A percentile compares a stretch with the other conserved stretches of the same genome.
Evolutionary conservation across 2,797 vertebrate species (phyloP).

Genomic region (Protosalanx chinensis): DNA sequence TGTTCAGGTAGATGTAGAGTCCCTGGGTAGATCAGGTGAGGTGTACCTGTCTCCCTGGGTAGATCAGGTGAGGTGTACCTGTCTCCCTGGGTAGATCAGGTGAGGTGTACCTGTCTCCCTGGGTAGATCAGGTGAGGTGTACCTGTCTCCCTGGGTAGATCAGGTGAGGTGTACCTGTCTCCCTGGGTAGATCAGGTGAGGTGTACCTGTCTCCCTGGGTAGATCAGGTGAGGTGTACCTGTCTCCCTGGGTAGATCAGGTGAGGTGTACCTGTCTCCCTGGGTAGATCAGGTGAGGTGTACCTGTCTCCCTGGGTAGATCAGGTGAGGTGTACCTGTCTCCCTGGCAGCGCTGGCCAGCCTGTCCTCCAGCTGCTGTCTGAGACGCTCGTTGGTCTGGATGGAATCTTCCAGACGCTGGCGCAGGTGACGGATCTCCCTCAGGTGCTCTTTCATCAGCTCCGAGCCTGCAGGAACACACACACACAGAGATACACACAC

Average conservation of each 20-base stretch:
- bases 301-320: conserved; percentile 63
- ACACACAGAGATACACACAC: not conserved
- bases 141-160: no score
- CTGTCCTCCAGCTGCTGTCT: conserved; percentile 81
- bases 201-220: not conserved
- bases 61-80: no score
- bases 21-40: not conserved
- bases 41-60: conserved; percentile 68
- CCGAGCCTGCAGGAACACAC: conserved; percentile 65
- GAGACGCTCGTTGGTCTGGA: conserved; percentile 86
- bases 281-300: conserved; percentile 4
- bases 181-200: no score
- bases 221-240: conserved; percentile 55
- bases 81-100: not conserved
- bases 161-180: no score
- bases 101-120: conserved; percentile 65
- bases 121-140: not conserved
- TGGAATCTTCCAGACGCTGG: conserved; percentile 87
- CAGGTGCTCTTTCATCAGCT: conserved; percentile 86
- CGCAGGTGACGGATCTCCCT: conserved; percentile 83
- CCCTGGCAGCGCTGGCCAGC: conserved; percentile 61
- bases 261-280: not conserved
- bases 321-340: conserved; percentile 8
- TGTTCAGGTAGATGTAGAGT: not conserved
- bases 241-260: no score